phyloP scores from a whole-genome alignment of 2,113 vertebrate species.

The Zosterops lateralis region DNA sequence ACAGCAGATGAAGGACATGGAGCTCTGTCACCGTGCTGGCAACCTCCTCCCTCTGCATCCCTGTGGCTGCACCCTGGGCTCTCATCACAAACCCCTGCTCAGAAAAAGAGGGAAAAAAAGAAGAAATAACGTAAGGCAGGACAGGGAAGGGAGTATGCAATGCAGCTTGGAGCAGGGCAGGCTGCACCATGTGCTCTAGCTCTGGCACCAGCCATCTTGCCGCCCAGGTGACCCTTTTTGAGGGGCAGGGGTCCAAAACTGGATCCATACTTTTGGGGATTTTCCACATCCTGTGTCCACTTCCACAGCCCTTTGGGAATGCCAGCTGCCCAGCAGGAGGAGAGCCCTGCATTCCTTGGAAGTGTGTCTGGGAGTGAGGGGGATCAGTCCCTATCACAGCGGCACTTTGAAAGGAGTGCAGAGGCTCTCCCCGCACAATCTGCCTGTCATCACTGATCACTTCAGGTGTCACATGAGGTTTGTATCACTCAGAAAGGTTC shows the following conservation, averaged over 20 bases:
- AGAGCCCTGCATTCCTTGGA: not conserved
- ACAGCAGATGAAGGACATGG: not conserved
- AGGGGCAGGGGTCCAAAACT: not conserved
- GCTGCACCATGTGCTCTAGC: not conserved
- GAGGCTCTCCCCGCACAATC: not conserved
- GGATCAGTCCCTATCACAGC: not conserved
- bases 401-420: not conserved
- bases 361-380: not conserved
- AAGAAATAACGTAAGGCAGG: not conserved
- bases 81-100: not conserved
- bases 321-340: not conserved
- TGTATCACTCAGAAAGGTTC: not conserved
- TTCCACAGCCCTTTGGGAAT: not conserved
- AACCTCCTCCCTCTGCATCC: too few relatives aligned
- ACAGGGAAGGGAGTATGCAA: not conserved
- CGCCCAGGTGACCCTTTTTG: not conserved
- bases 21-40: rapidly evolving
- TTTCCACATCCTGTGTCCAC: not conserved
- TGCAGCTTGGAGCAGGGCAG: not conserved
- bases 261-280: not conserved
- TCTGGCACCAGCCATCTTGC: rapidly evolving
- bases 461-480: constrained; percentile 34
- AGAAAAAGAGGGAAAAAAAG: not conserved
- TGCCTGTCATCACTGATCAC: not conserved
- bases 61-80: not conserved